Evolutionary conservation across 1,140 invertebrate species (phyloP).

Genomic region (Frieseomelitta varia): DNA sequence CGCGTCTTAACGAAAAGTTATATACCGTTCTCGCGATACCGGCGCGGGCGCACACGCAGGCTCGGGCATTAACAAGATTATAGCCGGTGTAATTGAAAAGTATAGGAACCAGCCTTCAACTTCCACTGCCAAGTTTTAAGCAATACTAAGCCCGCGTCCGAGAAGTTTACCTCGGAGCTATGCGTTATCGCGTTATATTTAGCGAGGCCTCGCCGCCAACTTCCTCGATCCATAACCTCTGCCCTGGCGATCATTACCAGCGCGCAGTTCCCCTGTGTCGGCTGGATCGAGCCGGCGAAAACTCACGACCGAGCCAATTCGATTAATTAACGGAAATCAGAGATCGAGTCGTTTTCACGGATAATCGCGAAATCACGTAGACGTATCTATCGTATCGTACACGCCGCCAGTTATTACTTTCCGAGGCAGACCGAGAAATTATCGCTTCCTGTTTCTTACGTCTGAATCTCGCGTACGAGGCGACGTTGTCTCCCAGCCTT

Average conservation of each 20-base stretch:
- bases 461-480: background rate
- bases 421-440: conserved; percentile 47
- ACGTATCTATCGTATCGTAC: conserved; percentile 14
- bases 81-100: conserved; percentile 46
- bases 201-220: conserved; percentile 20
- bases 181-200: conserved; percentile 35
- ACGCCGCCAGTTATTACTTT: conserved; percentile 36
- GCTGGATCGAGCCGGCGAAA: background rate
- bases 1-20: conserved; percentile 33
- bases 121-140: conserved; percentile 31
- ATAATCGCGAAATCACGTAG: conserved; percentile 32
- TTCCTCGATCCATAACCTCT: conserved; percentile 28
- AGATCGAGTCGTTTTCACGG: background rate
- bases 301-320: background rate
- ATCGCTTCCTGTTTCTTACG: conserved; percentile 59
- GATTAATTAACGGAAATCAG: conserved; percentile 26
- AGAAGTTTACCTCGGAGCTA: conserved; percentile 28
- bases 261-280: background rate
- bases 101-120: conserved; percentile 32
- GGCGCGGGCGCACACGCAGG: background rate
- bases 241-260: conserved; percentile 4
- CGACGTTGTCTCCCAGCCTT: background rate
- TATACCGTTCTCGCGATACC: background rate
- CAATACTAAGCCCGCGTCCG: conserved; percentile 33
- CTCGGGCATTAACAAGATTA: conserved; percentile 28